Percentiles rank a stretch among this genome's conserved stretches.
These are phyloP conservation scores for Herpailurus yagouaroundi DNA, from an alignment of 2,113 vertebrate species.

Conservation along the genomic window DNA sequence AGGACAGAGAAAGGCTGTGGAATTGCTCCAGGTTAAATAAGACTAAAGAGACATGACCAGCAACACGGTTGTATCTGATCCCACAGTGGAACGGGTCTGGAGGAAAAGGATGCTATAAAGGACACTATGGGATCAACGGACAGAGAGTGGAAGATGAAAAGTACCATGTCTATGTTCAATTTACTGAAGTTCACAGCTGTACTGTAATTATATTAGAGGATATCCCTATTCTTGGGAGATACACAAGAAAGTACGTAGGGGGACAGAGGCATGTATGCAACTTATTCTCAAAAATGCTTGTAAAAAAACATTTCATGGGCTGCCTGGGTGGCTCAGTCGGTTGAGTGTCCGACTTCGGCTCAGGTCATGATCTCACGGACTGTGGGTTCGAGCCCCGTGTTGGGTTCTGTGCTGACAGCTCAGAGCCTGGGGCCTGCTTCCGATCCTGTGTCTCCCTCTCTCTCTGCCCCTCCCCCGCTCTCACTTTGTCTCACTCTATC, in stretches of 20 bases:
- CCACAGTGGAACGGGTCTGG: background rate
- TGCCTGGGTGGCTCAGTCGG: too few relatives aligned
- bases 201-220: background rate
- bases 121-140: background rate
- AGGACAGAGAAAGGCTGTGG: background rate
- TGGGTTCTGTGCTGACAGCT: too few relatives aligned
- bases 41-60: background rate
- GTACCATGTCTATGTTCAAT: background rate
- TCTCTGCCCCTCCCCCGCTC: too few relatives aligned
- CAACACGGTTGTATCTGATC: background rate
- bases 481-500: too few relatives aligned
- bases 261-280: background rate
- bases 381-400: too few relatives aligned
- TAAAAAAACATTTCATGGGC: background rate
- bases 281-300: background rate
- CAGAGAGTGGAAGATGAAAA: background rate
- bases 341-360: too few relatives aligned
- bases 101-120: background rate
- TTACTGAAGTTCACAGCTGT: background rate
- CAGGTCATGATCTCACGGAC: too few relatives aligned
- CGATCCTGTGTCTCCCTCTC: too few relatives aligned
- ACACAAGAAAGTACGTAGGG: background rate
- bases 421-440: too few relatives aligned
- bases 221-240: background rate
- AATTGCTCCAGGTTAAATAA: background rate